Evolutionary conservation across 2,888 invertebrate genomes (phyloP), one percentile per base, ranked within the genome.

Genomic region (Syrphus vitripennis): DNA sequence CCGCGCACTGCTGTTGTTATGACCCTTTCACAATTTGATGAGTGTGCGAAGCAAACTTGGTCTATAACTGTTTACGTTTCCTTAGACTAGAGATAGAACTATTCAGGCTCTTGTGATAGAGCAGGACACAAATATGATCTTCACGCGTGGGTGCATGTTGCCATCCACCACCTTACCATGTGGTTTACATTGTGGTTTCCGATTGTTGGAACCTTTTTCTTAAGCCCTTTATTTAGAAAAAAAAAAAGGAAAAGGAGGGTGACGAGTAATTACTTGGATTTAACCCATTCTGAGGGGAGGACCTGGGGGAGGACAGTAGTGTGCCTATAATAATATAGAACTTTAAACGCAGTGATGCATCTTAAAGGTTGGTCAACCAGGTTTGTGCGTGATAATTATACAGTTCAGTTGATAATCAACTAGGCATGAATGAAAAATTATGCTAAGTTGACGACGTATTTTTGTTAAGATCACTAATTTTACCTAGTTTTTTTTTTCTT

Each of bases 381-480:
- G 82, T 78, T 82, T 86, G 69, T 82, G 86, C 72, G 81, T 86
- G 86, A 86, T 86, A 86, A 86, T 86, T 86, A 86, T 74, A 86
- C 86, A 86, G 82, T 86, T 86, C 77, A 86, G 86, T 86, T 86
- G 77, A 77, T 86, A 55, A 69, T 65, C 86, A 86, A 86, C 86
- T 82, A 86, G 82, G 82, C 86, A 78, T 86, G 86, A 86, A 86
- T 86, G 77, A 86, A 82, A 69, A 81, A 86, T 86, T 82, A 82
- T 74, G 78, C 74, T 50, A 78, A 86, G 86, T 78, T 70, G 82
- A 78, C 77, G 74, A 82, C 72, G 86, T 69, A 86, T 81, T 81
- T 77, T 59, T 71, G 53, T 55, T 70, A 45, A 42, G 61, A n/a
- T 57, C 40, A 74, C 29, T 50, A 71, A 37, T 74, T 45, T 12